Percentiles rank a stretch among this genome's conserved stretches.
Conservation (phyloP, 2,888 invertebrate genomes). For the Micoletzkya japonica region DNA sequence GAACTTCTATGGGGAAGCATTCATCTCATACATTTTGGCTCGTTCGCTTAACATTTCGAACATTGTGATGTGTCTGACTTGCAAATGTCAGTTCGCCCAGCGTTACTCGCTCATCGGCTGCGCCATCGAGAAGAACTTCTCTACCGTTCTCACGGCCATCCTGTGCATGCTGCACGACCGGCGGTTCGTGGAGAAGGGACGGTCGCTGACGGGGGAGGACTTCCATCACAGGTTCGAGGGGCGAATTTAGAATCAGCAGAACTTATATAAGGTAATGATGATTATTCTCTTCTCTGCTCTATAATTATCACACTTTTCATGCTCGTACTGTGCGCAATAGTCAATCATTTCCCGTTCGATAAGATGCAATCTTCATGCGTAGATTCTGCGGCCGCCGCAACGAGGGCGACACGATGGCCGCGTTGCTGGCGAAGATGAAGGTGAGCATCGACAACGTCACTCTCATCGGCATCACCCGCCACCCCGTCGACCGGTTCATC, state of each 20-base stretch:
- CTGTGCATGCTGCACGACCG: slow-evolving; percentile 32
- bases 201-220: slow-evolving; percentile 23
- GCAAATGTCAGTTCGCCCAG: slow-evolving; percentile 5
- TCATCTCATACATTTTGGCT: background rate
- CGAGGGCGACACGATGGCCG: slow-evolving; percentile 6
- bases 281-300: no score
- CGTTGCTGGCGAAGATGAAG: background rate
- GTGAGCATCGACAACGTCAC: background rate
- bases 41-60: background rate
- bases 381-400: slow-evolving; percentile 31
- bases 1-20: no score
- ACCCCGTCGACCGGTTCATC: slow-evolving; percentile 34
- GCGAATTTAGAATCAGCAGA: background rate
- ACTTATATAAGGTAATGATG: no score
- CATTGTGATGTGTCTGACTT: background rate
- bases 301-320: no score
- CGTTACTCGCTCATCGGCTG: slow-evolving; percentile 27
- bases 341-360: no score
- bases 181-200: slow-evolving; percentile 1
- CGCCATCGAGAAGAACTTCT: slow-evolving; percentile 34
- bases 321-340: no score
- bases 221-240: slow-evolving; percentile 27
- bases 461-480: slow-evolving; percentile 27
- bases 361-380: background rate
- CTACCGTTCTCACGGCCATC: slow-evolving; percentile 32